Evolutionary conservation across 2,888 invertebrate species (phyloP), one percentile per base, ranked within the genome.

Genomic region (Anoncus sp.): DNA sequence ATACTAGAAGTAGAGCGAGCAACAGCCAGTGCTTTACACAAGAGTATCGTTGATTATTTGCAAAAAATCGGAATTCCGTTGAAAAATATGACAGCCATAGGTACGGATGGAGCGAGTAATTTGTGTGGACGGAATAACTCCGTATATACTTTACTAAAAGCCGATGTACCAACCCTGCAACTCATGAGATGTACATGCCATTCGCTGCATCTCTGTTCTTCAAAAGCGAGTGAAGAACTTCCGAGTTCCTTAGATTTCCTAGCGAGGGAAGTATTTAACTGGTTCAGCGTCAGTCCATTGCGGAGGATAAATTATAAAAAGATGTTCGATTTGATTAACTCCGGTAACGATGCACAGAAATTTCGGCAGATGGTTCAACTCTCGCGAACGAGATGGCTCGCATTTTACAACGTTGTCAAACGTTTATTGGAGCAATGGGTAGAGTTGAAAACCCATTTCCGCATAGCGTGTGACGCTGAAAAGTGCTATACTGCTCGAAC

Each of bases 31-130:
- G 47, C 71, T 7, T 27, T 78, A 18, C 40, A 75, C 27, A 47
- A 27, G 9, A 55, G 53, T 22, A 45, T 75, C 6, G 45, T 65
- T 14, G 60, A 66, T 1, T 70, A 67, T 20, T 67, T 69, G 9
- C 35, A 20, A 40, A 18, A 24, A 38, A 38, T 73, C 20, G 65
- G 72, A 9, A 27, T 84, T 2, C 73, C 66, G 9, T 49, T 75
- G 16, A 60, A 76, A 73, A 83, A 83, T 67, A 16, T 84, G 20
- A 79, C 80, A 20, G 84, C 79, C 1, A 77, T 85, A 40, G 84
- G 83, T 4, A 82, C 84, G 4, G 84, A 84, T 67, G 84, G 85
- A 2, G 83, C 80, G 9, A 79, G 62, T 35, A 85, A 83, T 72
- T 60, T 85, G 45, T 81, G 80, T 70, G 83, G 85, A 9, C 43